phyloP scores from a whole-genome alignment of 2,797 vertebrate genomes.

The Phrynocephalus guinanensis region DNA sequence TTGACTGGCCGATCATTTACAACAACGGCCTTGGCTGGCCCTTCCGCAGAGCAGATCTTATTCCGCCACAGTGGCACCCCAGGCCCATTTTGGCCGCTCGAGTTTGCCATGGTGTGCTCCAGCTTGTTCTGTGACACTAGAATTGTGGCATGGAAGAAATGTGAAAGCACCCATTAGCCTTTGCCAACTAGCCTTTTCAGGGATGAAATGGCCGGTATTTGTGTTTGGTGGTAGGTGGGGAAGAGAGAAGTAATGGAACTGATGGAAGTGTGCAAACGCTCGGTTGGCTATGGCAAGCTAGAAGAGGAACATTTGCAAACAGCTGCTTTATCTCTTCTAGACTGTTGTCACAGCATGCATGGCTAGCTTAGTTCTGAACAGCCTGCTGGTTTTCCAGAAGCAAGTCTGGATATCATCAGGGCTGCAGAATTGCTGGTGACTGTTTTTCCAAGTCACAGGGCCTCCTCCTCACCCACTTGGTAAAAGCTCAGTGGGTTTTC shows the following conservation, averaged over 20 bases:
- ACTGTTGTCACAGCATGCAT: too few relatives aligned
- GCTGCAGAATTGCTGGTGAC: too few relatives aligned
- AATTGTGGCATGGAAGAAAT: not conserved
- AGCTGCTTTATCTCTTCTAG: not conserved
- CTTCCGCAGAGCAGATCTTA: not conserved
- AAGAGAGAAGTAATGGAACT: not conserved
- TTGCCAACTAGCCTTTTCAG: not conserved
- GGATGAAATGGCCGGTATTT: not conserved
- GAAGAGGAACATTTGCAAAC: not conserved
- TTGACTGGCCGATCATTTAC: slow-evolving; percentile 5
- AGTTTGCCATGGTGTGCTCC: not conserved
- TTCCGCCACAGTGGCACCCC: not conserved
- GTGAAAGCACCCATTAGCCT: not conserved
- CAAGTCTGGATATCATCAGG: too few relatives aligned
- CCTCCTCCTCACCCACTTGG: too few relatives aligned
- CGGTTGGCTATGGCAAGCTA: not conserved
- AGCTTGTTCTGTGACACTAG: too few relatives aligned
- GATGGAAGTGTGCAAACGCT: not conserved
- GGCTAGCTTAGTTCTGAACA: not conserved
- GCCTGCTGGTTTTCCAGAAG: not conserved
- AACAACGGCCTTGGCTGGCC: not conserved
- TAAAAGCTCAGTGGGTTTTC: too few relatives aligned
- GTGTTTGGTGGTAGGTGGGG: not conserved
- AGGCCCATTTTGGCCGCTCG: not conserved
- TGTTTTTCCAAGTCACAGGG: not conserved